Percentiles rank a stretch among this genome's conserved stretches.
phyloP scores from a whole-genome alignment of 2,113 vertebrate species.

The Entelurus aequoreus region DNA sequence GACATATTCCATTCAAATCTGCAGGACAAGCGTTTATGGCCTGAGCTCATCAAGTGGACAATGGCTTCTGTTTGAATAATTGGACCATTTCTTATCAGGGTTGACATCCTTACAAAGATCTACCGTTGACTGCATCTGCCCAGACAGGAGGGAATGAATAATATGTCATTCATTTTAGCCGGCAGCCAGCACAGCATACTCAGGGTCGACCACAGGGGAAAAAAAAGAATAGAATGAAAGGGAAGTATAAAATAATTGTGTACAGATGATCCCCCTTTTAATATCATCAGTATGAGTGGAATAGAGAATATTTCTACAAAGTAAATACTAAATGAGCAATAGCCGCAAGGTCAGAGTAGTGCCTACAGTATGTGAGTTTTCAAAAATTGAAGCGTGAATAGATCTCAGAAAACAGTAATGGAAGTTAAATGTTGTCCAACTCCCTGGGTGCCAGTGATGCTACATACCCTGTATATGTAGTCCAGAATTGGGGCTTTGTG shows the following conservation, averaged over 20 bases:
- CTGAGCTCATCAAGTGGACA: conserved; percentile 71
- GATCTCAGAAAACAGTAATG: neutral
- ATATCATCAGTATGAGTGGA: neutral
- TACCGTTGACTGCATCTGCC: conserved; percentile 73
- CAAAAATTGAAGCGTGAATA: conserved; percentile 12
- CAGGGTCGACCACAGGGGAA: conserved; percentile 40
- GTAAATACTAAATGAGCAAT: conserved; percentile 40
- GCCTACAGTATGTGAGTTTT: conserved; percentile 40
- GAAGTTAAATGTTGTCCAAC: conserved; percentile 2
- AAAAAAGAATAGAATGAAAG: conserved; percentile 49
- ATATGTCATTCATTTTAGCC: conserved; percentile 66
- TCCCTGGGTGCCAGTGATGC: neutral
- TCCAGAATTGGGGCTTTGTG: conserved; percentile 85
- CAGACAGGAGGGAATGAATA: conserved; percentile 72
- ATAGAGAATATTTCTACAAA: conserved; percentile 19
- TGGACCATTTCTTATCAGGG: conserved; percentile 75
- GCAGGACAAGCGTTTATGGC: conserved; percentile 69
- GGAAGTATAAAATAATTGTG: conserved; percentile 21
- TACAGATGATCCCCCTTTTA: neutral
- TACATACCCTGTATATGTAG: conserved; percentile 94
- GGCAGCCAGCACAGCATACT: conserved; percentile 54
- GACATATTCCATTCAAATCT: conserved; percentile 74
- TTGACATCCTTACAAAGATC: conserved; percentile 77
- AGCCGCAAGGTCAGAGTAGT: conserved; percentile 49
- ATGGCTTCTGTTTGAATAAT: conserved; percentile 74